Evolutionary conservation across 2,888 invertebrate species (phyloP), one percentile per base, ranked within the genome.

Genomic region (Hecatera dysodea): DNA sequence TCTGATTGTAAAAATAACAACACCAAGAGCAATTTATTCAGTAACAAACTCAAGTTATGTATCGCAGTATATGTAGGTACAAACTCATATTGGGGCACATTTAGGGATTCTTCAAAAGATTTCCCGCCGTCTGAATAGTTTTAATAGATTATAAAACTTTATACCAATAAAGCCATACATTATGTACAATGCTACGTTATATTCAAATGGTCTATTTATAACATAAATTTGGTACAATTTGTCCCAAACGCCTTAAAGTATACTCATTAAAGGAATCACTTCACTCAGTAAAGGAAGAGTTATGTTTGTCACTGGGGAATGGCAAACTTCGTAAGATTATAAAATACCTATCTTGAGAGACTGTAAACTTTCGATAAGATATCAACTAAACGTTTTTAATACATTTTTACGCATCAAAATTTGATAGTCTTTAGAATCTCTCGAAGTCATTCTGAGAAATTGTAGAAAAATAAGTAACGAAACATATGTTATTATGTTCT

Each of bases 61-160:
- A 44, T 19, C 44, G 44, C 44, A 44, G 8, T 19, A 17, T 17
- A 15, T 12, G 3, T 15, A 44, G 3, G 22, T 22, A 15, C 4
- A 15, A 15, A 24, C 24, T 39, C 3, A 39, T 29, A n/a, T 39
- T 22, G 24, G n/a, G 27, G 39, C 33, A 22, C 62, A 63, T 66
- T 48, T 19, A 27, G 50, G 44, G 36, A 67, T 36, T 75, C 65
- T 65, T 53, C 22, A n/a, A 53, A 74, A 53, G 12, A 36, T 53
- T 48, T 29, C 11, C 36, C 44, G 2, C 27, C 46, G 44, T 71
- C 75, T 74, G 75, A 46, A 53, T 65, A 75, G 75, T 71, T 65
- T 64, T 53, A 65, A 39, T 75, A 53, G 15, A 29, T 29, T 12
- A 29, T 22, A 29, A 71, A 64, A 46, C 53, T 64, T 74, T 29